A percentile compares a stretch with the other conserved stretches of the same genome.
Evolutionary conservation across 2,113 vertebrate genomes (phyloP).

Genomic region (Athene noctua): DNA sequence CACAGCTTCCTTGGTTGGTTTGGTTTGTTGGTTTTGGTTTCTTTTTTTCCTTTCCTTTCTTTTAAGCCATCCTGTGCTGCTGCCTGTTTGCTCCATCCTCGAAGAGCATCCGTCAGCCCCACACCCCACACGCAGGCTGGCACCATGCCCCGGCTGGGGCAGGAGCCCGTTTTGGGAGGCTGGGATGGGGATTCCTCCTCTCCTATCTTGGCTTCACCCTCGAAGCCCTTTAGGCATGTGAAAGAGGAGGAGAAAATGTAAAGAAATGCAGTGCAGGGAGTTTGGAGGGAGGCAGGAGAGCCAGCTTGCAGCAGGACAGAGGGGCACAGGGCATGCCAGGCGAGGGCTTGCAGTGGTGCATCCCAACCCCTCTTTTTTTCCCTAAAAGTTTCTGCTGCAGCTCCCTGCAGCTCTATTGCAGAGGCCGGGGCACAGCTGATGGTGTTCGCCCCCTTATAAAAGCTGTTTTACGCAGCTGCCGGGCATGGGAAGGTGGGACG

Average conservation of each 20-base stretch:
- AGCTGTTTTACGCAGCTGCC: not conserved
- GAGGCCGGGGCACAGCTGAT: rapidly evolving
- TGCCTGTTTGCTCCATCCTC: slow-evolving; percentile 32
- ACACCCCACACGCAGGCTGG: not conserved
- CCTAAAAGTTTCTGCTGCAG: not conserved
- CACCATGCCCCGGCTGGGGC: rapidly evolving
- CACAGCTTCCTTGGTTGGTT: not conserved
- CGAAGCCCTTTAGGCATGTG: rapidly evolving
- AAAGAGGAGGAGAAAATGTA: not conserved
- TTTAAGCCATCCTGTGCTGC: slow-evolving; percentile 47
- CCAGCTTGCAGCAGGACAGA: not conserved
- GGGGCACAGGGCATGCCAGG: not conserved
- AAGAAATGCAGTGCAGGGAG: not conserved
- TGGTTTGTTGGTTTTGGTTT: not conserved
- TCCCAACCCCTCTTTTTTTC: no score
- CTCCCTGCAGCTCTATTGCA: not conserved
- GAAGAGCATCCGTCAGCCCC: not conserved
- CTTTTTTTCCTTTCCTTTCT: not conserved
- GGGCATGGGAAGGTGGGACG: not conserved
- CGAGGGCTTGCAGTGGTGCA: rapidly evolving
- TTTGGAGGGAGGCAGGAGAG: not conserved
- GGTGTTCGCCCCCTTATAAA: not conserved
- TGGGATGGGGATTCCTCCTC: not conserved
- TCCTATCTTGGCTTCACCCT: not conserved
- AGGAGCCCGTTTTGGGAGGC: not conserved